Conservation (phyloP, 2,888 invertebrate genomes). For the Diachrysia chrysitis region DNA sequence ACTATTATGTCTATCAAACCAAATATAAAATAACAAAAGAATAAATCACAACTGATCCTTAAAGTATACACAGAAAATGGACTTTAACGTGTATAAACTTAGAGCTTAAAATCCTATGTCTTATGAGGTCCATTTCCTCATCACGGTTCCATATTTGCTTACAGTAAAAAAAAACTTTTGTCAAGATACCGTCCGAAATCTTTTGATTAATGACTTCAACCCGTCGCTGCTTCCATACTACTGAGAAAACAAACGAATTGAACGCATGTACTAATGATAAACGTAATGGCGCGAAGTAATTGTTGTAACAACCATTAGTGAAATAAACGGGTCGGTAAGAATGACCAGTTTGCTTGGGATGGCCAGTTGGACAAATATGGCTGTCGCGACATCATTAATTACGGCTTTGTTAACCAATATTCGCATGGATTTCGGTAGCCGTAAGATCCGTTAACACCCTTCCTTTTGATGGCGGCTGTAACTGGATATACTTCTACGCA, state of each 20-base stretch:
- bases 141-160: conserved; percentile 83
- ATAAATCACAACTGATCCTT: conserved; percentile 9
- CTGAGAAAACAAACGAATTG: conserved; percentile 83
- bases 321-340: conserved; percentile 69
- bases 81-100: fast-evolving
- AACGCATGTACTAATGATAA: conserved; percentile 83
- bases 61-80: conserved; percentile 9
- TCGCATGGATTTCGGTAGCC: conserved; percentile 60
- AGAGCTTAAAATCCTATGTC: conserved; percentile 10
- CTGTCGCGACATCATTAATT: conserved; percentile 84
- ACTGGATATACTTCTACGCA: conserved; percentile 9
- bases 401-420: conserved; percentile 70
- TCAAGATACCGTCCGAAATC: conserved; percentile 73
- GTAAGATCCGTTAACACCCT: conserved; percentile 49
- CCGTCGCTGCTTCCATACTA: conserved; percentile 70
- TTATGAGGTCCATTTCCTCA: conserved; percentile 22
- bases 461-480: conserved; percentile 45
- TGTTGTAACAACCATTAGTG: conserved; percentile 80
- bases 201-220: conserved; percentile 84
- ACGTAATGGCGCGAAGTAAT: conserved; percentile 83
- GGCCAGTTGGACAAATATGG: conserved; percentile 82
- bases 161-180: conserved; percentile 83
- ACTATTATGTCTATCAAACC: conserved; percentile 55
- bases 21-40: conserved; percentile 53
- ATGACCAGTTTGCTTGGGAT: conserved; percentile 81